These are phyloP conservation scores for Sprattus sprattus DNA, from an alignment of 2,113 vertebrate species.

Conservation along the genomic window DNA sequence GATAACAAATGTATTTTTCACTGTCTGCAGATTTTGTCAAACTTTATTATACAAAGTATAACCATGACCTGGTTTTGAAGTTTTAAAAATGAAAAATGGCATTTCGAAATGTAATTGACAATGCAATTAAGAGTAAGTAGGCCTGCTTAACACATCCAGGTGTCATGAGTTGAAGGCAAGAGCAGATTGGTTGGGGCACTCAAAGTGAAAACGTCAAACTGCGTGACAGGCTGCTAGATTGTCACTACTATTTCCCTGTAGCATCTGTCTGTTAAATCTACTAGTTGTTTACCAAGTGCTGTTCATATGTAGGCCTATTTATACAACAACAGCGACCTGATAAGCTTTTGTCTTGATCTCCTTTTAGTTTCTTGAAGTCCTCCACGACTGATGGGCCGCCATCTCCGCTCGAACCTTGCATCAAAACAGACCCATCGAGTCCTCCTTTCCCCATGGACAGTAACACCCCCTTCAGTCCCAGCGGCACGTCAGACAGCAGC, in stretches of 20 bases:
- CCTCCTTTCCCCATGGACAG: constrained; percentile 50
- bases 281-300: background rate
- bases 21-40: background rate
- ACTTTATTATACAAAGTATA: background rate
- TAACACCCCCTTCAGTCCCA: constrained; percentile 54
- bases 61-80: background rate
- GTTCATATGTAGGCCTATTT: background rate
- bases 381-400: constrained; percentile 51
- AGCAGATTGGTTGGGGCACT: background rate
- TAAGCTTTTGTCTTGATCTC: background rate
- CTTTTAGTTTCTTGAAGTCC: constrained; percentile 54
- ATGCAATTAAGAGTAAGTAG: no score
- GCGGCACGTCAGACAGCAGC: constrained; percentile 61
- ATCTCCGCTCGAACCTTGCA: constrained; percentile 45
- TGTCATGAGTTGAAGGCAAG: background rate
- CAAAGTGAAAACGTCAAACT: background rate
- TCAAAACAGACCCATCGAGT: constrained; percentile 55
- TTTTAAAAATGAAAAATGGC: background rate
- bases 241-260: background rate
- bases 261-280: background rate
- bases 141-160: background rate
- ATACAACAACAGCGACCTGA: background rate
- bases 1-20: no score
- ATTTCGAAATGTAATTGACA: background rate
- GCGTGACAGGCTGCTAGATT: background rate